Evolutionary conservation across 2,888 invertebrate species (phyloP), one percentile per base, ranked within the genome.

Genomic region (Fragum sueziense): DNA sequence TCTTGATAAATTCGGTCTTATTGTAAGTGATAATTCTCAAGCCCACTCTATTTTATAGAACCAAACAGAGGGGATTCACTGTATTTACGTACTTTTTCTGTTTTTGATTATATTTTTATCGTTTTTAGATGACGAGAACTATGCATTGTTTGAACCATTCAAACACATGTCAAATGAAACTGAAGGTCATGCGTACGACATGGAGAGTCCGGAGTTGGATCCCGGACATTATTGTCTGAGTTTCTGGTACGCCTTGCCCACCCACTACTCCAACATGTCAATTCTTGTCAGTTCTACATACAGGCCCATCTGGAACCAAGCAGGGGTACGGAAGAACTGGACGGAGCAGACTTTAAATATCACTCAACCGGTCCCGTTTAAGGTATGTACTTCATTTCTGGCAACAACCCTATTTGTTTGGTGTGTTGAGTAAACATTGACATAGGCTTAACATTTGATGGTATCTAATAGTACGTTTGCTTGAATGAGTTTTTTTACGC

Each of bases 211-310:
- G 2, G 25, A 34, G 29, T 41, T 65, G 14, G 11, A 22, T 7
- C 65, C 65, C 6, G 65, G 65, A 41, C 27, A 37, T 41, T 65
- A 65, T 27, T 65, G 65, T 65, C 65, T 65, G 41, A 65, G 65
- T 41, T 65, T 65, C 41, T 65, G 65, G 65, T 65, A 65, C 27
- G 17, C 6, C 1, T 2, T 65, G 22, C 41, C 65, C n/a, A 41
- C n/a, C 25, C 37, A 65, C 6, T 65, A 22, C 41, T 65, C 65
- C 11, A 65, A 65, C 20, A 41, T 65, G 17, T 41, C 65, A 22
- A 41, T 65, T n/a, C 22, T 65, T 7, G 27, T 22, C 25, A 41
- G 25, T 14, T 11, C 37, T 7, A 34, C 20, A 14, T 9, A 2
- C 25, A 14, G 27, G 41, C 33, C 41, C 4, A 22, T 65, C 4